Base-by-base conservation (phyloP, 2,888 invertebrate genomes). In the Cantharis rufa region DNA sequence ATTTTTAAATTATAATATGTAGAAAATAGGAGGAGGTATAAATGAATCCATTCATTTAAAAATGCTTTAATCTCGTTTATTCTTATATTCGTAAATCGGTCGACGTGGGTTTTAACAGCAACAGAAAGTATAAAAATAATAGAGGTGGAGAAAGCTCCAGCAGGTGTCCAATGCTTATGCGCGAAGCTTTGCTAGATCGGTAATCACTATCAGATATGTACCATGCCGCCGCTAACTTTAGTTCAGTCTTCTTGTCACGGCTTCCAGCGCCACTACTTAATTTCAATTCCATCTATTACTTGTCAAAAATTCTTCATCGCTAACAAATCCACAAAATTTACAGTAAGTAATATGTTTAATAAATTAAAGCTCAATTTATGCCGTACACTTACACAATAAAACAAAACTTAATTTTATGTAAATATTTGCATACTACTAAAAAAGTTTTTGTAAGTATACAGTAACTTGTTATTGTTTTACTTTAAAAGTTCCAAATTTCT, bases 121-220 rank as follows among this genome's bases (percentile, higher is more conserved):
- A 64, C 64, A 76, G 74, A 76, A 76, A 77, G 75, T 64, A 64
- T 63, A 66, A 21, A 66, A n/a, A n/a, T 66, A 16, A 75, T 77
- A 79, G 80, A 79, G 79, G 79, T 74, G 76, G 71, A 75, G 75
- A 77, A 81, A 81, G 78, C 79, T 79, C 82, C 78, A 82, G 83
- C 85, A 85, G 86, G 85, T 84, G 85, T 83, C 84, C 84, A 86
- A 84, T 87, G 87, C 86, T 86, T 86, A 82, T 87, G 87, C 87
- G 87, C 87, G 86, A 85, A 84, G 84, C 82, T 82, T 82, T 83
- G 84, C 84, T 84, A 84, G 86, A 86, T 86, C 86, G 85, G 86
- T 86, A 86, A 86, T 84, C 84, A 83, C 83, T 84, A 85, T 85
- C 85, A 86, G 86, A 86, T 86, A 86, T 86, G 86, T 85, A 86